Base-by-base conservation (phyloP, 2,797 vertebrate species). In the Hipposideros larvatus region DNA sequence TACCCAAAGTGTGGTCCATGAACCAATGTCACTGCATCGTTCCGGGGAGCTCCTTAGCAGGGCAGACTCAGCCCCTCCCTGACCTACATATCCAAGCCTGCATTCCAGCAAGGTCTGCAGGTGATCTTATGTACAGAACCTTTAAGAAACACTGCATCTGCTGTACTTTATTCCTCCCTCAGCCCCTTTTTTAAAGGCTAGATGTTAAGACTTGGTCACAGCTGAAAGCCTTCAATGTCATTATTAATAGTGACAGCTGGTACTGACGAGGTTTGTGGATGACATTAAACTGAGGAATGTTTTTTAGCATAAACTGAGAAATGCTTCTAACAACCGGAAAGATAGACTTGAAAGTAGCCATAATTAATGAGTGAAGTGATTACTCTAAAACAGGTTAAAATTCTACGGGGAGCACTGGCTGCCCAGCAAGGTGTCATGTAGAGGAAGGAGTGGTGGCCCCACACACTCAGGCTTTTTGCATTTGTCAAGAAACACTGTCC, bases 351-450 rank as follows among this genome's bases (percentile, higher is more conserved):
- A 41, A 77, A 93, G 55, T 34, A 71, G 46, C 18, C 28, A 43
- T 90, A 90, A 51, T 77, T 31, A 90, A 43, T 77, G 26, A 59
- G 70, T 70, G 34, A 46, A 66, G 41, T 48, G 8, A 28, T 46
- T 21, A 51, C 43, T 73, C 16, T 53, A 7, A 86, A 83, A 24
- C 34, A 11, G 43, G 48, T 22, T 46, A 48, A 22, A 73, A 18
- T 55, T 43, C 14, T 14, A 1, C 11, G 34, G 80, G 48, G 70
- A 51, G 5, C 37, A 3, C 5, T 5, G 24, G 21, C 41, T 84
- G 34, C 48, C 37, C 15, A 1, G 43, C 0, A 1, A 26, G 10
- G 14, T 7, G 0, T 1, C 6, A n/a, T 19, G 37, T 43, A 8
- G 48, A 8, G 9, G 14, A 6, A 18, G 59, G 34, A 7, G n/a